A percentile compares a stretch with the other conserved stretches of the same genome.
phyloP scores from a whole-genome alignment of 2,797 vertebrate species.

The Semotilus atromaculatus region DNA sequence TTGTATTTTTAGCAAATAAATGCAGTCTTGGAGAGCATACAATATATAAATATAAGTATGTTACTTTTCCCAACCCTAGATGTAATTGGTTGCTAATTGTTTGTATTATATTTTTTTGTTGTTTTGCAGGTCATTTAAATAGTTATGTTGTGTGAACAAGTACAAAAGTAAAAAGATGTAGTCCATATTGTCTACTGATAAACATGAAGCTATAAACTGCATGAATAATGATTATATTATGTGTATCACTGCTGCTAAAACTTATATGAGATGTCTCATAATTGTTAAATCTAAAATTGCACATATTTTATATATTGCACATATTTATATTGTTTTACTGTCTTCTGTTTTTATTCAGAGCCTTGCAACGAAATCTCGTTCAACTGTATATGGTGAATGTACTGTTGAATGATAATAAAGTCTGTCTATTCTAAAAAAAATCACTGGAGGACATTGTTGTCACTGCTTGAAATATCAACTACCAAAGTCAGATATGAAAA shows the following conservation, averaged over 20 bases:
- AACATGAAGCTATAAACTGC: not conserved
- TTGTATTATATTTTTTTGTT: not conserved
- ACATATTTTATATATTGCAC: too few relatives aligned
- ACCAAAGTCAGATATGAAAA: not conserved
- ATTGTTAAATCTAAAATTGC: too few relatives aligned
- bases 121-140: not conserved
- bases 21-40: not conserved
- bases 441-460: not conserved
- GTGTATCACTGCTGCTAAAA: too few relatives aligned
- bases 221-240: not conserved
- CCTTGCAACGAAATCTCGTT: too few relatives aligned
- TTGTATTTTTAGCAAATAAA: not conserved
- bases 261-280: too few relatives aligned
- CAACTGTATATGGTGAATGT: too few relatives aligned
- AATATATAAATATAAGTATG: not conserved
- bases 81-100: not conserved
- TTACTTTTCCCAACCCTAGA: not conserved
- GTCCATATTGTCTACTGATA: not conserved
- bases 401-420: too few relatives aligned
- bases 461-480: not conserved
- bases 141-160: not conserved
- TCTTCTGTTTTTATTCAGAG: too few relatives aligned
- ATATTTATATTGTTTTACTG: too few relatives aligned
- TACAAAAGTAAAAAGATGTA: not conserved
- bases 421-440: too few relatives aligned